Conservation (phyloP, 2,797 vertebrate species). For the Microctenopoma lineatum region DNA sequence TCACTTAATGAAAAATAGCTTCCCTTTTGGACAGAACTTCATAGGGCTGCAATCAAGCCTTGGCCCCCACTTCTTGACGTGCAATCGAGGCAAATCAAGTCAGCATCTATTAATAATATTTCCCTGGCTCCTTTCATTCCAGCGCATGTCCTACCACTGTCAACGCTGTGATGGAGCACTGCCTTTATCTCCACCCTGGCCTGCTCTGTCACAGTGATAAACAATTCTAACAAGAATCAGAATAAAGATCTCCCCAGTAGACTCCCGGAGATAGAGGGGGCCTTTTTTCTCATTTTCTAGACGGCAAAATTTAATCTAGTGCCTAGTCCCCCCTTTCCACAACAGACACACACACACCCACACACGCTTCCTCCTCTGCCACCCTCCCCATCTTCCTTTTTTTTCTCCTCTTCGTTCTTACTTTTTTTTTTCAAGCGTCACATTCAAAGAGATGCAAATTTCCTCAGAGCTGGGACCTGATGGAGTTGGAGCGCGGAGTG, state of each 20-base stretch:
- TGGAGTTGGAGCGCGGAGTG: conserved; percentile 89
- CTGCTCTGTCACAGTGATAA: conserved; percentile 99
- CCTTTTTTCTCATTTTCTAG: conserved; percentile 99
- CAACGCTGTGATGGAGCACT: conserved; percentile 97
- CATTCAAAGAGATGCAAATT: conserved; percentile 99
- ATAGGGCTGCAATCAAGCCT: conserved; percentile 98
- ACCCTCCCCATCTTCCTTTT: conserved; percentile 47
- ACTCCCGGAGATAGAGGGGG: conserved; percentile 94
- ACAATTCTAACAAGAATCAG: conserved; percentile 99
- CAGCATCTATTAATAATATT: conserved; percentile 99
- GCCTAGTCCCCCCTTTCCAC: conserved; percentile 74
- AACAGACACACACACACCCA: conserved; percentile 17
- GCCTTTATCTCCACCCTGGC: conserved; percentile 99
- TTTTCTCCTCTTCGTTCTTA: conserved; percentile 63
- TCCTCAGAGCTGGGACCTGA: conserved; percentile 90
- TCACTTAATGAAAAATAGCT: conserved; percentile 99
- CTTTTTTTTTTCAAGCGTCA: conserved; percentile 84
- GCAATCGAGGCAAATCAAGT: conserved; percentile 98
- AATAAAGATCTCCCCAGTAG: conserved; percentile 99
- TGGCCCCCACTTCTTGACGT: conserved; percentile 93
- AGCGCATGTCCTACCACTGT: conserved; percentile 98
- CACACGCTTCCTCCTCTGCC: conserved; percentile 25
- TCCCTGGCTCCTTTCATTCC: conserved; percentile 98
- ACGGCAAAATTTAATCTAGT: conserved; percentile 99
- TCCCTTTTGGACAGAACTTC: conserved; percentile 99